These are phyloP conservation scores for Spisula subtruncata DNA, from an alignment of 2,888 invertebrate species.

Conservation along the genomic window DNA sequence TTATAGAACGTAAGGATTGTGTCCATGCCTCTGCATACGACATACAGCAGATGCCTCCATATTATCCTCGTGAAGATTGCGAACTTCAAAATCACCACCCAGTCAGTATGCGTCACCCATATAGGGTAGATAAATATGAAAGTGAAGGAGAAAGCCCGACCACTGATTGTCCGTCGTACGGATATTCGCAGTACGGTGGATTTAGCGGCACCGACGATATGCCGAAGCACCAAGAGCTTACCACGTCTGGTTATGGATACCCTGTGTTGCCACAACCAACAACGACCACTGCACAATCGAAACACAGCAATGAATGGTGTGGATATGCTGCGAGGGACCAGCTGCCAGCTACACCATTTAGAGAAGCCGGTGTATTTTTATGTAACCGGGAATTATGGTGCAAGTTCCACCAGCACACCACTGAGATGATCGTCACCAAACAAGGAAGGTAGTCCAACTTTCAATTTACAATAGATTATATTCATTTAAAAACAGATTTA, in stretches of 20 bases:
- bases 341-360: not conserved
- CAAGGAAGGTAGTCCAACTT: constrained; percentile 85
- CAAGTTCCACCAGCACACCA: constrained; percentile 85
- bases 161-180: not conserved
- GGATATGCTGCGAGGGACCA: not conserved
- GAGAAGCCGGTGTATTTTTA: constrained; percentile 78
- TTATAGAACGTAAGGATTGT: constrained; percentile 56
- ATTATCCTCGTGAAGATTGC: constrained; percentile 24
- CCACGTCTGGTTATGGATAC: constrained; percentile 5
- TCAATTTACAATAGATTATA: no score
- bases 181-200: not conserved
- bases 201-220: not conserved
- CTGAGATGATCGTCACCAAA: constrained; percentile 88
- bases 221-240: not conserved
- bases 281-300: not conserved
- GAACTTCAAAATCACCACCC: not conserved
- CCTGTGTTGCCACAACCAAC: not conserved
- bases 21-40: constrained; percentile 52
- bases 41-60: constrained; percentile 29
- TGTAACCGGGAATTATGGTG: constrained; percentile 87
- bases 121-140: constrained; percentile 31
- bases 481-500: no score
- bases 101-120: not conserved
- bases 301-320: not conserved
- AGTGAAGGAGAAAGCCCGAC: constrained; percentile 11